Base-by-base conservation (phyloP, 1,140 invertebrate species). In the Ceratosolen solmsi region DNA sequence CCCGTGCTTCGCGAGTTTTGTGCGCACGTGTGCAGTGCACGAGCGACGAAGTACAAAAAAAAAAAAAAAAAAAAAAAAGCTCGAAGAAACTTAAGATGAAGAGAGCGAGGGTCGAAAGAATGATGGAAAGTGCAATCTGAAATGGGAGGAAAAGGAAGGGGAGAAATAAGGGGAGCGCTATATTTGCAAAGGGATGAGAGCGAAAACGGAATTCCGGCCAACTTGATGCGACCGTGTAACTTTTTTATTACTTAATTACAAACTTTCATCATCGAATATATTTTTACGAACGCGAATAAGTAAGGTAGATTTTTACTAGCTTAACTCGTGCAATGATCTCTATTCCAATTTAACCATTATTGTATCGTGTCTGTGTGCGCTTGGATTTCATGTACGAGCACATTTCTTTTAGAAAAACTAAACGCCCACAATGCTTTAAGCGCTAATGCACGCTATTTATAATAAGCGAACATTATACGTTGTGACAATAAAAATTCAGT, bases 171-270 rank as follows among this genome's bases (percentile, higher is more conserved):
- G 13, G 17, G 33, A 27, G 27, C 54, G 54, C n/a, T 22, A 58
- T 25, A 58, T 58, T 58, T 58, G n/a, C 54, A 25, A 58, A 22
- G 46, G 27, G n/a, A 15, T 75, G 71, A 20, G n/a, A 56, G 15
- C n/a, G 63, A 60, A 71, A 79, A 77, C 72, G 72, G 38, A 71
- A 20, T 22, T 41, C 27, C 13, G 17, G 4, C 63, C 30, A 27
- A 65, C 30, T 65, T 13, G 30, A 22, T 63, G 58, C 58, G n/a
- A n/a, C 27, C 33, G 20, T 25, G 4, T 25, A 68, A 68, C 63
- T 38, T 68, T 68, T 68, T 68, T 38, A 68, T 68, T 38, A 38
- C 63, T 68, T 68, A 68, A 68, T 38, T 68, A 38, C 63, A 38
- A 68, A 68, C 33, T 68, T 68, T 22, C 3, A 38, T 22, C 13